phyloP scores from a whole-genome alignment of 2,888 invertebrate species.

The Polyommatus icarus region DNA sequence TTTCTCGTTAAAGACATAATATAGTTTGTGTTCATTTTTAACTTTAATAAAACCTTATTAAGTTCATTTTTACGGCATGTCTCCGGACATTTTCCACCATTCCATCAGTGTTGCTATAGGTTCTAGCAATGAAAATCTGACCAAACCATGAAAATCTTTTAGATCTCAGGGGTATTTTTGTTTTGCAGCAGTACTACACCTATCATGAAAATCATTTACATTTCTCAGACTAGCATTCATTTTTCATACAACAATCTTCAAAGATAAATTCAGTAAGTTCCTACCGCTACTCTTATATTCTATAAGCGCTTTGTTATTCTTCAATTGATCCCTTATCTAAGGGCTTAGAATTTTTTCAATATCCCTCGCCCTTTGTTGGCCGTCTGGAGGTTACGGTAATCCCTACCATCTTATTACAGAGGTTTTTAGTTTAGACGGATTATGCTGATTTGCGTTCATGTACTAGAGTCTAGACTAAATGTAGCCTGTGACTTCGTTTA shows the following conservation, averaged over 20 bases:
- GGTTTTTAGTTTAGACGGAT: background rate
- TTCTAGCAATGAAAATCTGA: too few relatives aligned
- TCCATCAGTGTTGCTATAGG: too few relatives aligned
- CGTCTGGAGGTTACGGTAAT: constrained; percentile 5
- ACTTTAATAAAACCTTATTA: too few relatives aligned
- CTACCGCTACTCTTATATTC: background rate
- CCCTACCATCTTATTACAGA: constrained; percentile 2
- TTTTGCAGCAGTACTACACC: background rate
- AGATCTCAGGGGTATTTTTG: too few relatives aligned
- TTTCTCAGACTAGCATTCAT: background rate
- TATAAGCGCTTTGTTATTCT: background rate
- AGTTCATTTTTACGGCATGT: too few relatives aligned
- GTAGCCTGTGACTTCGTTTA: background rate
- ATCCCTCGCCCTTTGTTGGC: background rate
- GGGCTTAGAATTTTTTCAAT: constrained; percentile 13
- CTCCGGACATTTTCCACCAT: too few relatives aligned
- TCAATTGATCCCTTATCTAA: constrained; percentile 2
- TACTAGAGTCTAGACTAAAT: background rate
- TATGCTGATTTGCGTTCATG: background rate
- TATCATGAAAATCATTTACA: background rate
- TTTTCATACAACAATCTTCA: background rate
- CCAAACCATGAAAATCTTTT: too few relatives aligned
- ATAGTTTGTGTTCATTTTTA: too few relatives aligned
- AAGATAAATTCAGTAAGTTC: background rate
- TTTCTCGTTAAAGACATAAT: too few relatives aligned